Percentiles rank a stretch among this genome's conserved stretches.
Conservation (phyloP, 1,140 invertebrate species). For the Drosophila tani region DNA sequence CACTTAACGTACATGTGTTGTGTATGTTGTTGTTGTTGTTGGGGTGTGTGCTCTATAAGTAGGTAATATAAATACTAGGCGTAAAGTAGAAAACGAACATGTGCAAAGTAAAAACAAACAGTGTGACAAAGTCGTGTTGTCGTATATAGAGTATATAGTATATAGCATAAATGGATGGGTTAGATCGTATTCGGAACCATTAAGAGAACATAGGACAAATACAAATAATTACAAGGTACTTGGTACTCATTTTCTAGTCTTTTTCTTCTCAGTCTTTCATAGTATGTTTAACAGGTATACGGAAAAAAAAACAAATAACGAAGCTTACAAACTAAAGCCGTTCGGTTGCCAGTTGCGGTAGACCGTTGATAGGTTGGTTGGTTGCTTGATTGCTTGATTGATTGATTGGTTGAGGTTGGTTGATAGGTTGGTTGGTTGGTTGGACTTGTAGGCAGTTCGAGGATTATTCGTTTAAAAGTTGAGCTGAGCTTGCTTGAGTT, state of each 20-base stretch:
- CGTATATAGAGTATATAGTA: slow-evolving; percentile 44
- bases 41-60: slow-evolving; percentile 49
- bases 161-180: slow-evolving; percentile 63
- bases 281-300: slow-evolving; percentile 57
- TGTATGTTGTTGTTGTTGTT: slow-evolving; percentile 32
- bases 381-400: slow-evolving; percentile 33
- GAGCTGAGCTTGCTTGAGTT: slow-evolving; percentile 52
- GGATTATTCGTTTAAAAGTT: slow-evolving; percentile 56
- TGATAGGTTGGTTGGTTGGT: slow-evolving; percentile 60
- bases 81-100: slow-evolving; percentile 58
- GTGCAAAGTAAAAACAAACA: slow-evolving; percentile 73
- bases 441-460: slow-evolving; percentile 70
- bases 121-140: slow-evolving; percentile 59
- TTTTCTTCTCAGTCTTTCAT: slow-evolving; percentile 29
- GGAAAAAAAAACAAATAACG: slow-evolving; percentile 44
- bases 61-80: slow-evolving; percentile 58
- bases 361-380: slow-evolving; percentile 56
- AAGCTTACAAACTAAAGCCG: slow-evolving; percentile 81
- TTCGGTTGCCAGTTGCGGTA: slow-evolving; percentile 71
- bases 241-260: slow-evolving; percentile 15
- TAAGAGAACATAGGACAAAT: slow-evolving; percentile 68
- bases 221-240: slow-evolving; percentile 65
- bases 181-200: slow-evolving; percentile 75
- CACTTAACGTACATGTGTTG: slow-evolving; percentile 67
- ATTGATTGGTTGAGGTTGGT: slow-evolving; percentile 44